These are phyloP conservation scores for Geodia barretti DNA, from an alignment of 37 sponge, comb jelly and placozoan species.

Conservation along the genomic window DNA sequence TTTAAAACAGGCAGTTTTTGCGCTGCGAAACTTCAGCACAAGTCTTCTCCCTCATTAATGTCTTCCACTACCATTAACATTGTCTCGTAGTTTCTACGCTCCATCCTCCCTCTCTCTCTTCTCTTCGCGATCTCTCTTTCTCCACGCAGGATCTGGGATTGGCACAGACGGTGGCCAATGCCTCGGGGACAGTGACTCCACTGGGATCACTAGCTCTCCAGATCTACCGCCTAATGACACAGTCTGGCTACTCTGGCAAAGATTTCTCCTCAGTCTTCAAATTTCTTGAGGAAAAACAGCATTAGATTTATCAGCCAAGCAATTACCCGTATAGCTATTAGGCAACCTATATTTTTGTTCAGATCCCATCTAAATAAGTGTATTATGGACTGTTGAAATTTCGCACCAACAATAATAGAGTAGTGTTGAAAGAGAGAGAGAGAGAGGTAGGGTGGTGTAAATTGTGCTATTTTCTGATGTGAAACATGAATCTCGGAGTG, in stretches of 20 bases:
- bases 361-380: too few species aligned
- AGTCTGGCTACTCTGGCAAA: conserved; percentile 65
- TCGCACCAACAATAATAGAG: too few species aligned
- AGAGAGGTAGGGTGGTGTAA: not conserved
- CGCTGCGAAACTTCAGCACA: too few species aligned
- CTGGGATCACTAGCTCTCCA: conserved; percentile 83
- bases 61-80: too few species aligned
- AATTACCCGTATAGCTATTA: too few species aligned
- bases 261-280: conserved; percentile 93
- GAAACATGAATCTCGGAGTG: not conserved
- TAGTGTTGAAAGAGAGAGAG: too few species aligned
- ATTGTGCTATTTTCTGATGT: not conserved
- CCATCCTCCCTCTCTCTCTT: not conserved
- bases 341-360: too few species aligned
- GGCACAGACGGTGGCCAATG: conserved; percentile 72
- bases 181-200: conserved; percentile 51
- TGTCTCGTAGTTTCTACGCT: not conserved
- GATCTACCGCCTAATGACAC: conserved; percentile 82
- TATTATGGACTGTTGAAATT: too few species aligned
- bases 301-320: too few species aligned
- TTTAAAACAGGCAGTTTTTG: too few species aligned
- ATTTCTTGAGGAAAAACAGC: conserved; percentile 66
- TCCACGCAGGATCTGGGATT: conserved; percentile 82
- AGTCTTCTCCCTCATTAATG: too few species aligned
- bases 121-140: not conserved